Base-by-base conservation (phyloP, 2,797 vertebrate species). In the Borostomias antarcticus region DNA sequence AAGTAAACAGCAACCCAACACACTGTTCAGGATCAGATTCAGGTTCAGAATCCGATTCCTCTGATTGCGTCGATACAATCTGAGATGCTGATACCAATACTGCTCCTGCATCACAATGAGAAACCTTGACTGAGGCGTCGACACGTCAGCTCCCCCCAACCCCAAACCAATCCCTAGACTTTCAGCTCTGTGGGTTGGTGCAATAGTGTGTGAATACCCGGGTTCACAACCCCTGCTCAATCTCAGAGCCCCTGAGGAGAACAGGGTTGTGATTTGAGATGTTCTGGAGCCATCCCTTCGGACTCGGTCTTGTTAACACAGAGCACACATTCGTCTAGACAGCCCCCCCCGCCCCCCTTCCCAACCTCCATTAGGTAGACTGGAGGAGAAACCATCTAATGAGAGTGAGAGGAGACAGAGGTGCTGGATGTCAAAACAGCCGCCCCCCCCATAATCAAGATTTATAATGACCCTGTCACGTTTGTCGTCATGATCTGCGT, bases 391-490 rank as follows among this genome's bases (percentile, higher is more conserved):
- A 70, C 57, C 2, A 17, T 28, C 66, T 77, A 72, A 82, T 83
- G 69, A 74, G 61, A 60, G 66, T 32, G 3, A 4, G 62, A 65
- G 45, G 61, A 53, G 62, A 43, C 32, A 45, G 43, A 70, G 73
- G 66, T 77, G 11, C 28, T 4, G 17, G 2, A 63, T 66, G 69
- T 54, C 52, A 53, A 47, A 77, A 64, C 52, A 75, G 40, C 35
- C n/a, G 1, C 57, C 57, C 57, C 68, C 69, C 57, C 68, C 69
- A 79, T 83, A 72, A 82, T 85, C 37, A 76, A 77, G 70, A 81
- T 70, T 73, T 72, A 82, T 78, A 73, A 70, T 60, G 61, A 58
- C 72, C 62, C 40, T 21, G 68, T 78, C 80, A 64, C 64, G 59
- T 65, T n/a, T n/a, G n/a, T n/a, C n/a, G n/a, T n/a, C n/a, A n/a